Base-by-base conservation (phyloP, 2,888 invertebrate species). In the Gari tellinella region DNA sequence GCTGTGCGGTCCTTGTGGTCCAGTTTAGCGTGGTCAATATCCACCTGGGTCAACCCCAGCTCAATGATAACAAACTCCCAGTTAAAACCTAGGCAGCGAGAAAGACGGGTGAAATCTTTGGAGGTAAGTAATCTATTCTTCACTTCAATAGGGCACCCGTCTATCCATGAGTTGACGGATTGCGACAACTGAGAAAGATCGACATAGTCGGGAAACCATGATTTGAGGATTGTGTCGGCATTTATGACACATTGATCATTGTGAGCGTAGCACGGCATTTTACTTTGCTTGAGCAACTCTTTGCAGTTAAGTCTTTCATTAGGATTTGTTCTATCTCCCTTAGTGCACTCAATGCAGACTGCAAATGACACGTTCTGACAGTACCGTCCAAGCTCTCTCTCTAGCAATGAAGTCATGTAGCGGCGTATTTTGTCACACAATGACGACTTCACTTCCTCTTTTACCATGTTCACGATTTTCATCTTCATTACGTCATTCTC, bases 51-150 rank as follows among this genome's bases (percentile, higher is more conserved):
- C 3, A 75, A 41, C 2, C 78, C 78, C 1, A 81, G 68, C 37
- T 76, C 78, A 1, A 81, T 37, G 3, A 68, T 61, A 19, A 79
- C 63, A 53, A 72, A 67, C 26, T 78, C 78, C 81, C 81, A 81
- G 52, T 79, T 70, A 19, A 68, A 69, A 15, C 81, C 81, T 10
- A 81, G 63, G 37, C 72, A 72, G 31, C 75, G 66, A 2, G 75
- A 67, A 8, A 79, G 68, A 25, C 57, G 68, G 31, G 75, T 79
- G n/a, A 79, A 57, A 55, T 79, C 79, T 49, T 63, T 65, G 1
- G 43, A 41, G 21, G 75, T 72, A 4, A 75, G 69, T 38, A 49
- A 46, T 38, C 79, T 61, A 23, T 64, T 58, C 17, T 62, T 64
- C 8, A 56, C 52, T 15, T 48, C 58, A 8, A 25, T 17, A 19